Conservation (phyloP, 2,888 invertebrate genomes). For the Tryphoninae sp. region DNA sequence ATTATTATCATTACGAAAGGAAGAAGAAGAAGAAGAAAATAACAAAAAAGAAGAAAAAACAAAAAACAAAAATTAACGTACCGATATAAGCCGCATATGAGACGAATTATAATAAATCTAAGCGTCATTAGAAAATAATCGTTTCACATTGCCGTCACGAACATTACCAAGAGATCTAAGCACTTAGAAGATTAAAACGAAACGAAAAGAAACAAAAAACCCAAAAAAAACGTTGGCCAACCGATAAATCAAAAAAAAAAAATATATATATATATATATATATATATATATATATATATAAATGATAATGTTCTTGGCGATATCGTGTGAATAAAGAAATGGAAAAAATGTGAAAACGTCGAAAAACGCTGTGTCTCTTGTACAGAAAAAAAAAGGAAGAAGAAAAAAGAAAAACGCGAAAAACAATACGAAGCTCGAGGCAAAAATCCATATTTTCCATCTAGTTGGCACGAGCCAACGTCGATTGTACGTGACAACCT, state of each 20-base stretch:
- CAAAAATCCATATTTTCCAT: constrained; percentile 54
- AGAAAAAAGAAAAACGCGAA: constrained; percentile 9
- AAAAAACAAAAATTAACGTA: constrained; percentile 35
- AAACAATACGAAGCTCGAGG: constrained; percentile 32
- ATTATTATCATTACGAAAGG: constrained; percentile 51
- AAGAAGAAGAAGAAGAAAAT: constrained; percentile 30
- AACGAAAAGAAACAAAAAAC: background rate
- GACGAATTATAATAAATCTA: constrained; percentile 56
- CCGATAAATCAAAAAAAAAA: constrained; percentile 4
- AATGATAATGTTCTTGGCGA: constrained; percentile 7
- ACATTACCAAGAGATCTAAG: constrained; percentile 32
- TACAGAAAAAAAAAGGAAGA: background rate
- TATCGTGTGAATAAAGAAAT: constrained; percentile 13
- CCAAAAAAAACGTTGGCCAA: background rate
- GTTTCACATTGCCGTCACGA: constrained; percentile 35
- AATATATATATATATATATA: no score
- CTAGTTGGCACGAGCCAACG: constrained; percentile 29
- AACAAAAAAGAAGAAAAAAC: constrained; percentile 29
- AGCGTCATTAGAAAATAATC: constrained; percentile 37
- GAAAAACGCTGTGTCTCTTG: background rate
- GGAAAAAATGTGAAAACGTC: constrained; percentile 2
- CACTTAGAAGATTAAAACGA: constrained; percentile 3
- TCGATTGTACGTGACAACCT: constrained; percentile 51
- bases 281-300: background rate
- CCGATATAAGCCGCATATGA: constrained; percentile 46